Base-by-base conservation (phyloP, 1,140 invertebrate genomes). In the Brachystomella parvula region DNA sequence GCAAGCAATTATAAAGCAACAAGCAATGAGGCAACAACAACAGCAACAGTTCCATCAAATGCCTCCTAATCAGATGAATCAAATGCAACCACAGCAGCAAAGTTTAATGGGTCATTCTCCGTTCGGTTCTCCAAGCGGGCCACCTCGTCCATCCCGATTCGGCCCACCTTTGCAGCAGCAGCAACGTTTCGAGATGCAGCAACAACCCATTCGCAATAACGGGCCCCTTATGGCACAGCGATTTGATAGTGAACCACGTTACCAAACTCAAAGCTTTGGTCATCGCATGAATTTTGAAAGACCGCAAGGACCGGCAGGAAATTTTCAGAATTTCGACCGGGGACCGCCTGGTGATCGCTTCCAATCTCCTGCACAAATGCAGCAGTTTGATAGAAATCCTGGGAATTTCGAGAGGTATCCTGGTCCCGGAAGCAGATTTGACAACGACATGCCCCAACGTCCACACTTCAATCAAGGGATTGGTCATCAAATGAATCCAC, bases 1-100 rank as follows among this genome's bases (percentile, higher is more conserved):
- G 78, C 89, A 91, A 87, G 86, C 87, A 77, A 87, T 70, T 32
- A 70, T 82, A 31, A 81, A 80, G 67, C 80, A 82, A 64, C 64
- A 74, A 71, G 68, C 76, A 65, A 47, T 32, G 26, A 33, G 63
- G 69, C 73, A 76, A 61, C 71, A 73, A 59, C 63, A 70, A 30
- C 72, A 75, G 75, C 67, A 67, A 31, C 72, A 69, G 63, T 70
- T 69, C 61, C 75, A 64, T 63, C 70, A 58, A 28, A 69, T 60
- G 64, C 26, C n/a, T 0, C 61, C 32, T 1, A 47, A 59, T 67
- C 61, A 59, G 35, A 44, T 53, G n/a, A n/a, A n/a, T 24, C 49
- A 9, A 53, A 9, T 24, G 6, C 57, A 59, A 29, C 26, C 21
- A 31, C 57, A 59, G 57, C 15, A 31, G 30, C 57, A 28, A 24